These are phyloP conservation scores for Trachurus trachurus DNA, from an alignment of 2,797 vertebrate species.

Conservation along the genomic window DNA sequence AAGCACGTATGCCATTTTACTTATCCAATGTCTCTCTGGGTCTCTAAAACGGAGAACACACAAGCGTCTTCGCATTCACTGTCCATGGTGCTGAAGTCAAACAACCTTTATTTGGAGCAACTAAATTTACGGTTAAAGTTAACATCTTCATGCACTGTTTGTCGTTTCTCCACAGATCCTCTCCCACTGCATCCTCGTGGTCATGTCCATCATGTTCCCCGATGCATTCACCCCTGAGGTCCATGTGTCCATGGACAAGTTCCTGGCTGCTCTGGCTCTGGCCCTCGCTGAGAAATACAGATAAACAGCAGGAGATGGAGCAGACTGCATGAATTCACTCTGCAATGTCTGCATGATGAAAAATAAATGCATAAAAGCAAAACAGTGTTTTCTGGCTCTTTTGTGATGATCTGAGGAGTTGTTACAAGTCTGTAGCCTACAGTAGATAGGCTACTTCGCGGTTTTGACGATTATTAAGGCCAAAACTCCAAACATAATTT, in stretches of 20 bases:
- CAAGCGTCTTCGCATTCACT: too few relatives aligned
- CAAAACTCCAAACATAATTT: too few relatives aligned
- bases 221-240: conserved; percentile 78
- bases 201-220: conserved; percentile 81
- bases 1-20: too few relatives aligned
- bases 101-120: too few relatives aligned
- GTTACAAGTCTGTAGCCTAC: too few relatives aligned
- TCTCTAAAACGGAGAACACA: too few relatives aligned
- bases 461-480: too few relatives aligned
- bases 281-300: conserved; percentile 92
- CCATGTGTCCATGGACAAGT: conserved; percentile 91
- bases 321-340: neutral
- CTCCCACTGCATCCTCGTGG: conserved; percentile 86
- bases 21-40: too few relatives aligned
- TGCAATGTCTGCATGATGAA: conserved; percentile 18
- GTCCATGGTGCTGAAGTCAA: too few relatives aligned
- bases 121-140: too few relatives aligned
- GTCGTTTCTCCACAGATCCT: conserved; percentile 81
- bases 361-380: conserved; percentile 42
- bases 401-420: neutral
- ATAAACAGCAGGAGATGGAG: conserved; percentile 69
- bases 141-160: too few relatives aligned
- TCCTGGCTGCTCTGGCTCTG: conserved; percentile 79
- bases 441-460: too few relatives aligned
- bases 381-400: neutral